These are phyloP conservation scores for Clarias macrocephalus DNA, from an alignment of 2,113 vertebrate species.

Conservation along the genomic window DNA sequence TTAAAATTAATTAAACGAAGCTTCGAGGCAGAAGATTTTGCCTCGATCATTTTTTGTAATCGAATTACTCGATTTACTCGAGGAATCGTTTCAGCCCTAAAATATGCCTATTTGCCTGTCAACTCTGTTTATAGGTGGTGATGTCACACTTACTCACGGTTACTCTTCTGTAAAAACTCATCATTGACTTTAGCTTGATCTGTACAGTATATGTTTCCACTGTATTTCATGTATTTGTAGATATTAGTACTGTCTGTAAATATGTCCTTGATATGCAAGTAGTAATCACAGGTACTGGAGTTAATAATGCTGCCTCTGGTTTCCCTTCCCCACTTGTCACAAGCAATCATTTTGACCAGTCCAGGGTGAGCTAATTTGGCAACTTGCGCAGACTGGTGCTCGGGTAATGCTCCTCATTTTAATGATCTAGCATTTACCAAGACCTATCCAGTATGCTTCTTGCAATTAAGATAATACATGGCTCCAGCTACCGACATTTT, in stretches of 20 bases:
- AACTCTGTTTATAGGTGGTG: not conserved
- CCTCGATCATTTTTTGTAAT: too few relatives aligned
- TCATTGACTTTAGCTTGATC: not conserved
- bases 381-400: not conserved
- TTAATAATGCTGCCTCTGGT: not conserved
- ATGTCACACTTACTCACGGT: too few relatives aligned
- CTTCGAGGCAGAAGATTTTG: too few relatives aligned
- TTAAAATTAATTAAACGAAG: too few relatives aligned
- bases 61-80: too few relatives aligned
- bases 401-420: not conserved
- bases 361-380: not conserved
- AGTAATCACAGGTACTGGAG: not conserved
- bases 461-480: not conserved
- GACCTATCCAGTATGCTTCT: not conserved
- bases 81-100: too few relatives aligned
- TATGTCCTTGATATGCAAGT: not conserved
- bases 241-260: not conserved
- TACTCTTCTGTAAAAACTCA: too few relatives aligned
- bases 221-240: not conserved
- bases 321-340: not conserved
- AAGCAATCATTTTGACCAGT: not conserved
- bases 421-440: not conserved
- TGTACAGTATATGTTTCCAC: not conserved
- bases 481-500: not conserved
- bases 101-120: not conserved